These are phyloP conservation scores for Rhadina sibilatrix DNA, from an alignment of 2,113 vertebrate species.

Conservation along the genomic window DNA sequence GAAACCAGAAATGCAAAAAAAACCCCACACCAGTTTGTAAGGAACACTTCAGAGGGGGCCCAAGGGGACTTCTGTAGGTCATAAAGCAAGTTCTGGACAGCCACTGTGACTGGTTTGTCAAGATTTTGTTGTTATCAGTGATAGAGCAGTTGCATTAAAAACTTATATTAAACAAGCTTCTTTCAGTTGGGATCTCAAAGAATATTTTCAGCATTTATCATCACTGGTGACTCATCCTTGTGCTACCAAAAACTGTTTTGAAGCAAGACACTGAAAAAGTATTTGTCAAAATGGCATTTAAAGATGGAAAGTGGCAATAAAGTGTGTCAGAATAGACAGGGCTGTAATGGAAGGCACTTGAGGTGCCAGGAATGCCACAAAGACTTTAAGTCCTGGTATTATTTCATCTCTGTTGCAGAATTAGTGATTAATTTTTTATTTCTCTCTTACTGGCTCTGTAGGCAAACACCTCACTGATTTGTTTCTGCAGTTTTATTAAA, in stretches of 20 bases:
- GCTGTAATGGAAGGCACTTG: background rate
- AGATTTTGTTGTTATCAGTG: background rate
- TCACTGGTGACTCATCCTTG: background rate
- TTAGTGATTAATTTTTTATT: conserved; percentile 31
- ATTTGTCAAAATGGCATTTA: background rate
- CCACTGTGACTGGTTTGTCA: background rate
- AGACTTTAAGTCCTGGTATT: background rate
- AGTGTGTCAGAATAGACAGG: background rate
- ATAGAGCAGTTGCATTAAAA: background rate
- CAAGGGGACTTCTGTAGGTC: background rate
- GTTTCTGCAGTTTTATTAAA: background rate
- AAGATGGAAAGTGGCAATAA: background rate
- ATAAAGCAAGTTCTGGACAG: background rate
- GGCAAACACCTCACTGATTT: background rate
- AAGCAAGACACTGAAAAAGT: conserved; percentile 2
- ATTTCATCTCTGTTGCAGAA: conserved; percentile 14
- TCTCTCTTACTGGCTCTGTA: background rate
- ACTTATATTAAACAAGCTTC: background rate
- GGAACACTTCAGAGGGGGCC: background rate
- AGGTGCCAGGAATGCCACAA: background rate
- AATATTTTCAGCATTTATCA: background rate
- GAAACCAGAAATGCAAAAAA: background rate
- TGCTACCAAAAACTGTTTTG: background rate
- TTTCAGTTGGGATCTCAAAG: background rate
- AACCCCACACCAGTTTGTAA: background rate